Conservation (phyloP, 2,113 vertebrate genomes). For the Lophotis ruficrista region DNA sequence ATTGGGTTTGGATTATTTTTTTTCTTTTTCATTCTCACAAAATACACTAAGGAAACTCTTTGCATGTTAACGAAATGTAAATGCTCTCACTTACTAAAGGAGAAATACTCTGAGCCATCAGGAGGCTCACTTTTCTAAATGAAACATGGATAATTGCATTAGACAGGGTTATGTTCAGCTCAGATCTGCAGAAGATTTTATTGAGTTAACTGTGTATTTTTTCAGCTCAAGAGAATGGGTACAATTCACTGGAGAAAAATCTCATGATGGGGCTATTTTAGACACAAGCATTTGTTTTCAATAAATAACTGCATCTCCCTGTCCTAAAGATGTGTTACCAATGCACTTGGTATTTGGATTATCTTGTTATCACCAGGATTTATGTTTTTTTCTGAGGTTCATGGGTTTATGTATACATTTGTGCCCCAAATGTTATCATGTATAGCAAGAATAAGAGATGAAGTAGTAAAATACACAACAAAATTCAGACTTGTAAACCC, state of each 20-base stretch:
- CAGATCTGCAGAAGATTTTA: not conserved
- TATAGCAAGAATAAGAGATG: not conserved
- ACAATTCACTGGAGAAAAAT: not conserved
- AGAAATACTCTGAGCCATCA: not conserved
- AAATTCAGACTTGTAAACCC: not conserved
- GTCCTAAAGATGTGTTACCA: not conserved
- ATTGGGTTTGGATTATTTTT: not conserved
- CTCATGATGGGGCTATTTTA: not conserved
- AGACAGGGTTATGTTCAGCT: not conserved
- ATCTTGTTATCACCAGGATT: not conserved
- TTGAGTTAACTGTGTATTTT: not conserved
- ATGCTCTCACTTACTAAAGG: not conserved
- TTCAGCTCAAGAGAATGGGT: not conserved
- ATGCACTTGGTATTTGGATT: not conserved
- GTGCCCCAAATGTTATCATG: not conserved
- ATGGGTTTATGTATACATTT: not conserved
- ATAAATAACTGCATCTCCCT: not conserved
- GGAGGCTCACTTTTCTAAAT: not conserved
- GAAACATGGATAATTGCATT: conserved; percentile 5
- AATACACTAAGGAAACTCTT: not conserved
- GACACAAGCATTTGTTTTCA: not conserved
- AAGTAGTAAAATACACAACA: not conserved
- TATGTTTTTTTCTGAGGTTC: not conserved
- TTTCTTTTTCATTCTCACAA: not conserved
- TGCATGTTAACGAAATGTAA: conserved; percentile 1